These are phyloP conservation scores for Drosophila funebris DNA, from an alignment of 1,140 invertebrate genomes.

Conservation along the genomic window DNA sequence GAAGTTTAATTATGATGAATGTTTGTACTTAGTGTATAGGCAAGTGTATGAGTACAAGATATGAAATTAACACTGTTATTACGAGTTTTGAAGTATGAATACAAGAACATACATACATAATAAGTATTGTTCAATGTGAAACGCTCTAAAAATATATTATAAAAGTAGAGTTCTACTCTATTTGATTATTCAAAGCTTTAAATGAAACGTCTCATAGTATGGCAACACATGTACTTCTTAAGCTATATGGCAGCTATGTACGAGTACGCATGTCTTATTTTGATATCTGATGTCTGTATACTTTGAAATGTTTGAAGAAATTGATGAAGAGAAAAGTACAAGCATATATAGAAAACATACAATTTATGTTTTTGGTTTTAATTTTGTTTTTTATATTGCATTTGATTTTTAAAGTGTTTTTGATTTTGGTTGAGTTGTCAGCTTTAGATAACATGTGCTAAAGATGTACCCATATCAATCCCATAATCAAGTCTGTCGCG, in stretches of 20 bases:
- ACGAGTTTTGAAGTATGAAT: conserved; percentile 60
- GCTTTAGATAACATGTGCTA: conserved; percentile 70
- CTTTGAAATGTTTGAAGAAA: conserved; percentile 75
- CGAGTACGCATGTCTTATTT: conserved; percentile 70
- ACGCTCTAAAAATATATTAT: conserved; percentile 18
- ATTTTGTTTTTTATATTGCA: conserved; percentile 34
- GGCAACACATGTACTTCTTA: conserved; percentile 64
- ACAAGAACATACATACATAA: conserved; percentile 39
- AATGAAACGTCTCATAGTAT: conserved; percentile 55
- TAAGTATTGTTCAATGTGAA: conserved; percentile 48
- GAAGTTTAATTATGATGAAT: conserved; percentile 61
- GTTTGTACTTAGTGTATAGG: conserved; percentile 60
- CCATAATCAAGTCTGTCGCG: conserved; percentile 84
- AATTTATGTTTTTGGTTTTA: conserved; percentile 50
- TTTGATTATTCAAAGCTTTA: conserved; percentile 48
- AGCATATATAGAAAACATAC: conserved; percentile 73
- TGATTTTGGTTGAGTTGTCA: conserved; percentile 50
- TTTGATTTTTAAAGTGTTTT: conserved; percentile 47
- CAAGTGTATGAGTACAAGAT: conserved; percentile 61
- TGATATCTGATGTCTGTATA: conserved; percentile 37
- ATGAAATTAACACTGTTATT: conserved; percentile 66
- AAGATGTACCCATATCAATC: conserved; percentile 84
- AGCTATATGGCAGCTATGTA: conserved; percentile 51
- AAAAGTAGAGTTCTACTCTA: conserved; percentile 43
- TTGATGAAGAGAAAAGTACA: conserved; percentile 77